Evolutionary conservation across 2,113 vertebrate species (phyloP), one percentile per base, ranked within the genome.

Genomic region (Psilopsiagon aymara): DNA sequence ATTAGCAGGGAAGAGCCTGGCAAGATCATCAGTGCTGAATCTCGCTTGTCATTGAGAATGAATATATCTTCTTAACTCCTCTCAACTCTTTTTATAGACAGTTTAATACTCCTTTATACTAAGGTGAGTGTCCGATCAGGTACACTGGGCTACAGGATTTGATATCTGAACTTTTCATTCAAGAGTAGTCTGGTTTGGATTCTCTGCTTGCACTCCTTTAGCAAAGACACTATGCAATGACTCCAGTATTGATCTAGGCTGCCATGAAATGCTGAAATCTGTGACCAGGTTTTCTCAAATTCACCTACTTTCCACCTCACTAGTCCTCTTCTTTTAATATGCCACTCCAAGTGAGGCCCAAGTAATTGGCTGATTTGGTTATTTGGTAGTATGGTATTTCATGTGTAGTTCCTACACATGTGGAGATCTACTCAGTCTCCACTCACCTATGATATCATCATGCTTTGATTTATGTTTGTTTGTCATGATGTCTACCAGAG

Each of bases 71-170:
- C 11, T 76, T 11, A 62, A 16, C 19, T 29, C 5, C 14, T 59
- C 33, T 35, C 33, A 13, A 39, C 67, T 17, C 37, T 33, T 60
- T 46, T 62, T 28, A n/a, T 25, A 23, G 29, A 52, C 13, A 11
- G 41, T 43, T 47, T 24, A 16, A 19, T 17, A 13, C 7, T 24
- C 25, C 12, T 53, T 52, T 24, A 16, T 43, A 18, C 25, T 52
- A 12, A 5, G 0, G 12, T 2, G 3, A 86, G 51, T 44, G 14
- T 55, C 4, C 6, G 37, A 6, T 14, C 4, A 25, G n/a, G n/a
- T 43, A 39, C 63, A 18, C 2, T 24, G 33, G 4, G 4, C 10
- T 63, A 8, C 39, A 17, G 67, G 8, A 71, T 4, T 6, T 41
- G 14, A 7, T 49, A 25, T 1, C 20, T 29, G 44, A 92, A 35